A percentile compares a stretch with the other conserved stretches of the same genome.
phyloP scores from a whole-genome alignment of 2,888 invertebrate genomes.

The Neoscelio sp. region DNA sequence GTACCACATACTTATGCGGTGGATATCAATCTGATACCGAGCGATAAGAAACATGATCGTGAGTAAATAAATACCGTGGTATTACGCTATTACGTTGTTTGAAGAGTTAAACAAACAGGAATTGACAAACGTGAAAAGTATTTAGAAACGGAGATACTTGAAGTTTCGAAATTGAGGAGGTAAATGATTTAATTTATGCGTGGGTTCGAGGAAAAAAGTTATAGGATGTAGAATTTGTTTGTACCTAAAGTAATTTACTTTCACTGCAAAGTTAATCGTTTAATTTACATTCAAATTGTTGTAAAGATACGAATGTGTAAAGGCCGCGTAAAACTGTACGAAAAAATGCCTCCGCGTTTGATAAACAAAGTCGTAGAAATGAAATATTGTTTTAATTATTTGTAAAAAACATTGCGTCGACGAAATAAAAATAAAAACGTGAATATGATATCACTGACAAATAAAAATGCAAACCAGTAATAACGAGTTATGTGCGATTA shows the following conservation, averaged over 20 bases:
- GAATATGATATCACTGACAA: neutral
- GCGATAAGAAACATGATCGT: slow-evolving; percentile 54
- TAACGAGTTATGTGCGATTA: slow-evolving; percentile 36
- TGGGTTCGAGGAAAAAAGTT: slow-evolving; percentile 7
- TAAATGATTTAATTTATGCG: slow-evolving; percentile 10
- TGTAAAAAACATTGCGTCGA: slow-evolving; percentile 1
- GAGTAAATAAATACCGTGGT: slow-evolving; percentile 49
- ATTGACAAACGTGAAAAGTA: slow-evolving; percentile 26
- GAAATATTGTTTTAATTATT: slow-evolving; percentile 8
- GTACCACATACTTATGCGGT: slow-evolving; percentile 89
- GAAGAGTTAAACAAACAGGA: no score
- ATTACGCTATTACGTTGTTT: slow-evolving; percentile 24
- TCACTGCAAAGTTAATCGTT: slow-evolving; percentile 16
- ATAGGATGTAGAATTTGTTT: slow-evolving; percentile 5
- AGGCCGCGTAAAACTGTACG: neutral
- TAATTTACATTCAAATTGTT: slow-evolving; percentile 18
- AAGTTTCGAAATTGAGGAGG: slow-evolving; percentile 28
- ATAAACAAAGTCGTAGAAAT: neutral
- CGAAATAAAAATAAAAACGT: neutral
- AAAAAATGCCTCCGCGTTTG: neutral
- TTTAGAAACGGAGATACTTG: slow-evolving; percentile 6
- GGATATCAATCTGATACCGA: slow-evolving; percentile 42
- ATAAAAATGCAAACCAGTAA: slow-evolving; percentile 43
- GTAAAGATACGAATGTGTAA: neutral
- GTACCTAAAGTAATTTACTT: slow-evolving; percentile 19